A percentile compares a stretch with the other conserved stretches of the same genome.
Evolutionary conservation across 2,797 vertebrate genomes (phyloP).

Genomic region (Scarus forsteni): DNA sequence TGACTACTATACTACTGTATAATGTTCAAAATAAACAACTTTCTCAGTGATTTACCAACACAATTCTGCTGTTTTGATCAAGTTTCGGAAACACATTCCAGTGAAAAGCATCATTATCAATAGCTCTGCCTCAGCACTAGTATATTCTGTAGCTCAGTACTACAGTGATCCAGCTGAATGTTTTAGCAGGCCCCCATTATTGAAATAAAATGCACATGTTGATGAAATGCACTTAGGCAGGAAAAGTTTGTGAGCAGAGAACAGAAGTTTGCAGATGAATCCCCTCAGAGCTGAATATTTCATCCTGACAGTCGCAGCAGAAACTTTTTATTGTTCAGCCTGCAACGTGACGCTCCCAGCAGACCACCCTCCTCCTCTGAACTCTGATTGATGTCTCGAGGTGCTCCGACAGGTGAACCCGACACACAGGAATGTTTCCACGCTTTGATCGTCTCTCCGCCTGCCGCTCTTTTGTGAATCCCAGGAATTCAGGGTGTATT

Average conservation of each 20-base stretch:
- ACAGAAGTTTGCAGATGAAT: slow-evolving; percentile 10
- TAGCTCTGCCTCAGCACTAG: not conserved
- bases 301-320: slow-evolving; percentile 15
- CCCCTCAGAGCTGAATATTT: slow-evolving; percentile 34
- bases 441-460: slow-evolving; percentile 59
- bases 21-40: too few species aligned
- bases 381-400: slow-evolving; percentile 60
- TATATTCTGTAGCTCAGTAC: not conserved
- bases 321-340: slow-evolving; percentile 8
- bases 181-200: not conserved
- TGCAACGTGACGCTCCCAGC: slow-evolving; percentile 42
- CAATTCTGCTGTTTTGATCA: too few species aligned
- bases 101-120: not conserved
- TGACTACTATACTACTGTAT: too few species aligned
- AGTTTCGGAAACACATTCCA: not conserved
- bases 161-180: not conserved
- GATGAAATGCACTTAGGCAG: not conserved
- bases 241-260: not conserved
- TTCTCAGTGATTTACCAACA: too few species aligned
- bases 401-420: slow-evolving; percentile 67
- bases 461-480: slow-evolving; percentile 42
- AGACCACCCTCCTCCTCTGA: slow-evolving; percentile 61
- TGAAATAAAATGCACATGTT: not conserved
- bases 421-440: slow-evolving; percentile 64
- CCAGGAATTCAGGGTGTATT: slow-evolving; percentile 62